Conservation (phyloP, 92 coral and sea anemone genomes). For the Epizoanthus fatuus region DNA sequence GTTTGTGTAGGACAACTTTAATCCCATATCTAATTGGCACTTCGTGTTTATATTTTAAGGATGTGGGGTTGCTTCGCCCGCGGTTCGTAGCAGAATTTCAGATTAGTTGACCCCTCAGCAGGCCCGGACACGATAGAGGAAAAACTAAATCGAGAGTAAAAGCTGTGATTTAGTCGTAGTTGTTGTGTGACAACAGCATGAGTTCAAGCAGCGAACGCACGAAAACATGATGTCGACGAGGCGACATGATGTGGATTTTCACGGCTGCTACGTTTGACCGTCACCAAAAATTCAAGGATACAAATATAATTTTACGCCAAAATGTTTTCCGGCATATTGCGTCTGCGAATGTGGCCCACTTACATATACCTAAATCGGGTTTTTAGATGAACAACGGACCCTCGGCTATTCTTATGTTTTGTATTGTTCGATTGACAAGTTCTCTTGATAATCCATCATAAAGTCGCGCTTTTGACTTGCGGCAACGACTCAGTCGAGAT, state of each 20-base stretch:
- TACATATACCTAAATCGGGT: too few species aligned
- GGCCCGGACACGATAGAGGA: conserved; percentile 56
- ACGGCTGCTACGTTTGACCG: too few species aligned
- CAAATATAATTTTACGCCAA: too few species aligned
- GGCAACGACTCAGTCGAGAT: neutral
- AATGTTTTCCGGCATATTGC: too few species aligned
- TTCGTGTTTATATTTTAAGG: conserved; percentile 15
- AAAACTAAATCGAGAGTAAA: conserved; percentile 43
- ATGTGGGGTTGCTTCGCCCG: conserved; percentile 31
- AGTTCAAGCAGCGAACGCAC: too few species aligned
- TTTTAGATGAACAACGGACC: too few species aligned
- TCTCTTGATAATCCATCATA: conserved; percentile 40
- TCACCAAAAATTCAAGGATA: too few species aligned
- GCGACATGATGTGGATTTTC: too few species aligned
- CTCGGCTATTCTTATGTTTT: neutral
- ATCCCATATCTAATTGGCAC: conserved; percentile 28
- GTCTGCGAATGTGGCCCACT: too few species aligned
- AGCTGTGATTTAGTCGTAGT: conserved; percentile 35
- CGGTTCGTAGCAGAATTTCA: conserved; percentile 43
- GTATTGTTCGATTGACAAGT: conserved; percentile 25
- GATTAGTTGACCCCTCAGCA: conserved; percentile 55
- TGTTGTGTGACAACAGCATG: conserved; percentile 1
- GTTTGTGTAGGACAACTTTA: conserved; percentile 4
- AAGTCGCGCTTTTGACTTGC: conserved; percentile 4
- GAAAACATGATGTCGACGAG: too few species aligned